phyloP scores from a whole-genome alignment of 92 coral and sea anemone species.

The Epizoanthus stellaris region DNA sequence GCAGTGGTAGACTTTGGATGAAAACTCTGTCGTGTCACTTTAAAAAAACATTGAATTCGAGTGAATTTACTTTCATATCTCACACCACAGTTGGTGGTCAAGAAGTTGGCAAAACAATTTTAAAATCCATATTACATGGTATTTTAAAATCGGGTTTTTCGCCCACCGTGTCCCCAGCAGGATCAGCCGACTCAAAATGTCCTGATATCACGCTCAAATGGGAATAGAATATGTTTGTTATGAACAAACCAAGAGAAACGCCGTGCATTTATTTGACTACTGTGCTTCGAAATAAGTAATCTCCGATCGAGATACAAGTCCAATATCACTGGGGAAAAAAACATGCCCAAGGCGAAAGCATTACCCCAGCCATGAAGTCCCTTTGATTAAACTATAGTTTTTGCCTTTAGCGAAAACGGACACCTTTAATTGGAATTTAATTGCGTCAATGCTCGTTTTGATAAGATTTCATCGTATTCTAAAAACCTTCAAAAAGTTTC shows the following conservation, averaged over 20 bases:
- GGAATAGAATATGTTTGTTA: constrained; percentile 5
- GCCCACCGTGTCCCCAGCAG: neutral
- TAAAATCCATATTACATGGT: constrained; percentile 13
- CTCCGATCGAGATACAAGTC: neutral
- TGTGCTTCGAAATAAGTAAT: neutral
- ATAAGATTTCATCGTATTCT: neutral
- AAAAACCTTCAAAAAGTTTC: neutral
- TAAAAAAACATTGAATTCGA: neutral
- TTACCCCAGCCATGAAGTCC: neutral
- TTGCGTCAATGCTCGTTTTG: constrained; percentile 5
- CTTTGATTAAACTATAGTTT: neutral
- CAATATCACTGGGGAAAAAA: neutral
- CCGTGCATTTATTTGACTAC: neutral
- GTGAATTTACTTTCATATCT: neutral
- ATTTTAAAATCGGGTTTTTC: neutral
- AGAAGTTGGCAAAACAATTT: constrained; percentile 14
- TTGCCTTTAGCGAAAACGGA: constrained; percentile 29
- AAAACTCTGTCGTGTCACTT: neutral
- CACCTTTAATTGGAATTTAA: constrained; percentile 16
- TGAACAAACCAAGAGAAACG: neutral
- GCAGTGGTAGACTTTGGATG: neutral
- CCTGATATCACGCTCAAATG: neutral
- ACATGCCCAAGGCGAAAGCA: constrained; percentile 1
- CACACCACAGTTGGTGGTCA: constrained; percentile 13
- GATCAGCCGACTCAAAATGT: neutral